These are phyloP conservation scores for Cliona cf. orientalis DNA, from an alignment of 37 sponge, comb jelly and placozoan species.

Conservation along the genomic window DNA sequence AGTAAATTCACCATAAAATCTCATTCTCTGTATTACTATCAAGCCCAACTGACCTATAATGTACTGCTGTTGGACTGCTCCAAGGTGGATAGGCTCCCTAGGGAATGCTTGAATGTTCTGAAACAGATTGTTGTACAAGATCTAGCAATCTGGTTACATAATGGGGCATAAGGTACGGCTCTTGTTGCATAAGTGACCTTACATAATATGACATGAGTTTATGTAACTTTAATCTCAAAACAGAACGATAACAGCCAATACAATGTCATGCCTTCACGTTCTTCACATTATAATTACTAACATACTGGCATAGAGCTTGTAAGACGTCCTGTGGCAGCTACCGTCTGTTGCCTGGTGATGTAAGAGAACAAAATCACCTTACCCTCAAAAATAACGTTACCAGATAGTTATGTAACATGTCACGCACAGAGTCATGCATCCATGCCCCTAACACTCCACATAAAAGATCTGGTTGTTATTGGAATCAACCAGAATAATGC, in stretches of 20 bases:
- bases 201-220: no score
- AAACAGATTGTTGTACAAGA: no score
- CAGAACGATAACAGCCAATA: background rate
- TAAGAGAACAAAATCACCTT: background rate
- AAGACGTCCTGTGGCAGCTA: constrained; percentile 73
- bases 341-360: constrained; percentile 58
- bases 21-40: no score
- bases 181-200: no score
- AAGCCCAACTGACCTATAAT: constrained; percentile 11
- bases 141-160: no score
- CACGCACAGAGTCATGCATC: no score
- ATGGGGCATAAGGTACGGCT: no score
- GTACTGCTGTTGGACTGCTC: constrained; percentile 11
- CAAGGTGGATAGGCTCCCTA: constrained; percentile 44
- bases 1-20: background rate
- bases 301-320: constrained; percentile 70
- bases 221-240: background rate
- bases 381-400: background rate
- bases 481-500: no score
- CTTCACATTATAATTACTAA: background rate
- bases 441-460: no score
- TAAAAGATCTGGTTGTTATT: no score
- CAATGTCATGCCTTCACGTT: background rate
- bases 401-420: background rate
- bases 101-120: constrained; percentile 88